Evolutionary conservation across 2,113 vertebrate genomes (phyloP), one percentile per base, ranked within the genome.

Genomic region (Solenodon paradoxus): DNA sequence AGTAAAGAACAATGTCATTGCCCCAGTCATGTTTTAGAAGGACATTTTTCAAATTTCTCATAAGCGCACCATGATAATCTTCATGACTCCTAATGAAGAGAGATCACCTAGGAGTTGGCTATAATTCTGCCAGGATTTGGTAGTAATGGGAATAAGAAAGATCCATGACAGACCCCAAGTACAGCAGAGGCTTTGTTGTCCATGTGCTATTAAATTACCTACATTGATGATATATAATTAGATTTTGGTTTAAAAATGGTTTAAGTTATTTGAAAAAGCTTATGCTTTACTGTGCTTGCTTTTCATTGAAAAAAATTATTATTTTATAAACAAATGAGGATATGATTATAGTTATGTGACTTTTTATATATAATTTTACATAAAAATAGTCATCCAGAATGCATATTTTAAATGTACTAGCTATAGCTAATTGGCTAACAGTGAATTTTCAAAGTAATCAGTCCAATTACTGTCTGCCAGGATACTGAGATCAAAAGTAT

Each of bases 31-130:
- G 30, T 88, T 95, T 92, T n/a, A 90, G 53, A 93, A 92, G 90
- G 80, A 81, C 45, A n/a, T 79, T 87, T 94, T 86, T 35, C 0
- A 42, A 53, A 61, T 78, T 22, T 22, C 80, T 57, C n/a, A 85
- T 82, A 94, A 96, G 96, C 75, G 51, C 74, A n/a, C 53, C 85
- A 92, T 88, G 68, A 85, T 95, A 74, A 95, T 97, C n/a, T 95
- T 95, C 45, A 85, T 82, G 80, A 94, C 71, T 95, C 59, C 63
- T 95, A 94, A 96, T 96, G 97, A 97, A 66, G n/a, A 85, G 68
- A 90, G 45, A 85, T 92, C n/a, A 61, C 49, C 71, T 81, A 92
- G 80, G 66, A 88, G 26, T 35, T 74, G 40, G 49, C 28, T 89
- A 51, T 7, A 85, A 77, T 57, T 86, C 57, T 88, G 90, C 74